A percentile compares a stretch with the other conserved stretches of the same genome.
Evolutionary conservation across 2,113 vertebrate species (phyloP).

Genomic region (Seriola aureovittata): DNA sequence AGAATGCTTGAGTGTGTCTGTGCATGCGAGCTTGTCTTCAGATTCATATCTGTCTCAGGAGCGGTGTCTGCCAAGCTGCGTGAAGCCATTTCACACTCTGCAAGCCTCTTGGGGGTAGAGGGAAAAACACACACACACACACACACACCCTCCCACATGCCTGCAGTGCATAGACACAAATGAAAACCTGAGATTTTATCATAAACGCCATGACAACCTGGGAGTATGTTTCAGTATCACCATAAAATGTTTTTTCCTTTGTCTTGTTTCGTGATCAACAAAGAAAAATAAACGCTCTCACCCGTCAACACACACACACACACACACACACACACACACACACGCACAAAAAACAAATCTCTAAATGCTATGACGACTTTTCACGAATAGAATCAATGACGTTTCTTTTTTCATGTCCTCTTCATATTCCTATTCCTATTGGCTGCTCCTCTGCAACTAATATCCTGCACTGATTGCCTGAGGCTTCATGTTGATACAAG

Average conservation of each 20-base stretch:
- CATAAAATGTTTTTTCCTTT: neutral
- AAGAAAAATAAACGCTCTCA: neutral
- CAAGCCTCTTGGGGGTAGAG: conserved; percentile 15
- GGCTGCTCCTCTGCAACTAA: neutral
- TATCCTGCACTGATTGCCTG: neutral
- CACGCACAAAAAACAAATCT: neutral
- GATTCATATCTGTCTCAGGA: conserved; percentile 33
- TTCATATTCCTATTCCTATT: neutral
- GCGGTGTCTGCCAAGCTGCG: conserved; percentile 23
- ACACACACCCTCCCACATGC: conserved; percentile 16
- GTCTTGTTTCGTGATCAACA: conserved; percentile 4
- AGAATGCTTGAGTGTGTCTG: neutral
- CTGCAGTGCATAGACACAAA: conserved; percentile 18
- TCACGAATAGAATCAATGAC: neutral
- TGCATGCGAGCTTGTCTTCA: conserved; percentile 18
- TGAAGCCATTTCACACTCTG: conserved; percentile 58
- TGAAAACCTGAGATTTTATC: conserved; percentile 39
- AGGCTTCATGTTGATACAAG: neutral
- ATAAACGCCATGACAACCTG: conserved; percentile 6
- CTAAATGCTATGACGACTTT: neutral
- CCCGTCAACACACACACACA: neutral
- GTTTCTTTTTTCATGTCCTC: neutral
- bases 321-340: no score
- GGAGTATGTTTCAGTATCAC: conserved; percentile 29
- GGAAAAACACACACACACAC: neutral